Conservation (phyloP, 1,140 invertebrate species). For the Calycopis cecrops region DNA sequence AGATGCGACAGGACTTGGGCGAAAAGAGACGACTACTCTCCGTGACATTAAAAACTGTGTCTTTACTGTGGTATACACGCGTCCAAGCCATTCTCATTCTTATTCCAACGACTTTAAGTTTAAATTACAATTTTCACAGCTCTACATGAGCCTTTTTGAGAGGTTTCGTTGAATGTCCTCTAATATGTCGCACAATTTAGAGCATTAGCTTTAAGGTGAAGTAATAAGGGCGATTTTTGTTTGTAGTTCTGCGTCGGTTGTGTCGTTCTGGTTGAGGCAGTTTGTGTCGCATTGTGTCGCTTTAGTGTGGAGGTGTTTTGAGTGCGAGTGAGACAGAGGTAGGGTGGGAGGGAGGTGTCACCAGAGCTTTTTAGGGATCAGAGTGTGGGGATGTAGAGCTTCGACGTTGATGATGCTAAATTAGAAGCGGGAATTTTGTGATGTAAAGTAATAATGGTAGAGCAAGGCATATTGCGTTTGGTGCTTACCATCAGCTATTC, state of each 20-base stretch:
- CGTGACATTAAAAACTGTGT: slow-evolving; percentile 73
- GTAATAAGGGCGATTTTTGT: slow-evolving; percentile 43
- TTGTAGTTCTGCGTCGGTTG: slow-evolving; percentile 38
- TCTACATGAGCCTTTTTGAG: slow-evolving; percentile 33
- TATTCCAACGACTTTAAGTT: slow-evolving; percentile 22
- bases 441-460: too few species aligned
- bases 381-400: slow-evolving; percentile 33
- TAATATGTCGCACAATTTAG: slow-evolving; percentile 68
- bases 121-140: slow-evolving; percentile 13
- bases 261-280: slow-evolving; percentile 30
- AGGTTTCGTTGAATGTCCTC: slow-evolving; percentile 50
- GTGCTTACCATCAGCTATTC: too few species aligned
- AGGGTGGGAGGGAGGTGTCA: slow-evolving; percentile 61
- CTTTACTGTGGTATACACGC: slow-evolving; percentile 47
- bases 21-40: slow-evolving; percentile 72
- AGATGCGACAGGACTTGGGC: slow-evolving; percentile 70
- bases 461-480: too few species aligned
- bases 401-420: slow-evolving; percentile 35
- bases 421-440: slow-evolving; percentile 11
- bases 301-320: slow-evolving; percentile 36
- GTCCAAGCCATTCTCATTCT: slow-evolving; percentile 19
- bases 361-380: slow-evolving; percentile 60
- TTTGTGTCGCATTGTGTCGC: slow-evolving; percentile 62
- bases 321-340: slow-evolving; percentile 52
- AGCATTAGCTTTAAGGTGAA: slow-evolving; percentile 44